Evolutionary conservation across 2,888 invertebrate species (phyloP).

Genomic region (Tetragonula carbonaria): DNA sequence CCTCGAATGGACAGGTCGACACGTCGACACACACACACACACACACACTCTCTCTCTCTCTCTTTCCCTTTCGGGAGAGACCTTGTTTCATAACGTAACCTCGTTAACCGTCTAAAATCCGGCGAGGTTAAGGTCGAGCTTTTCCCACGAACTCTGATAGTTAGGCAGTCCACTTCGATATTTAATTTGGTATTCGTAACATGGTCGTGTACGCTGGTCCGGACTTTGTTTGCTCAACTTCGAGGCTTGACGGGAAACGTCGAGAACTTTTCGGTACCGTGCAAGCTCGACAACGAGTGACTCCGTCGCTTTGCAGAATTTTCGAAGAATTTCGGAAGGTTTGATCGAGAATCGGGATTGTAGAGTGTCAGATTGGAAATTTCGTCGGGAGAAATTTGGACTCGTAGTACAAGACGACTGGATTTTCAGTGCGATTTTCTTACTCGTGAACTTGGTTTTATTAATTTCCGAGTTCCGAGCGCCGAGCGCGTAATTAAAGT

Average conservation of each 20-base stretch:
- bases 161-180: not conserved
- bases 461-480: not conserved
- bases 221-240: conserved; percentile 10
- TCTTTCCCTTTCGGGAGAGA: conserved; percentile 6
- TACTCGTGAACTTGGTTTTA: not conserved
- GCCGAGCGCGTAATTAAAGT: not conserved
- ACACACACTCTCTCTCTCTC: conserved; percentile 14
- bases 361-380: not conserved
- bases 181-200: conserved; percentile 19
- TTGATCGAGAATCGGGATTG: not conserved
- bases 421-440: not conserved
- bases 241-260: not conserved
- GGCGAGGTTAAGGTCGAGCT: conserved; percentile 43
- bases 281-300: not conserved
- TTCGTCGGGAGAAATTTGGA: not conserved
- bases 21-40: conserved; percentile 9
- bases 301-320: not conserved
- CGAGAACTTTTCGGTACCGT: not conserved
- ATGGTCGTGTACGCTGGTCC: not conserved
- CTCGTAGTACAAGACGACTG: not conserved
- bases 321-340: not conserved
- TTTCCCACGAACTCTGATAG: conserved; percentile 25
- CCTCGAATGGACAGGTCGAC: conserved; percentile 45
- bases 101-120: conserved; percentile 48
- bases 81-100: conserved; percentile 53